Evolutionary conservation across 2,888 invertebrate species (phyloP), one percentile per base, ranked within the genome.

Genomic region (Drosophila yooni): DNA sequence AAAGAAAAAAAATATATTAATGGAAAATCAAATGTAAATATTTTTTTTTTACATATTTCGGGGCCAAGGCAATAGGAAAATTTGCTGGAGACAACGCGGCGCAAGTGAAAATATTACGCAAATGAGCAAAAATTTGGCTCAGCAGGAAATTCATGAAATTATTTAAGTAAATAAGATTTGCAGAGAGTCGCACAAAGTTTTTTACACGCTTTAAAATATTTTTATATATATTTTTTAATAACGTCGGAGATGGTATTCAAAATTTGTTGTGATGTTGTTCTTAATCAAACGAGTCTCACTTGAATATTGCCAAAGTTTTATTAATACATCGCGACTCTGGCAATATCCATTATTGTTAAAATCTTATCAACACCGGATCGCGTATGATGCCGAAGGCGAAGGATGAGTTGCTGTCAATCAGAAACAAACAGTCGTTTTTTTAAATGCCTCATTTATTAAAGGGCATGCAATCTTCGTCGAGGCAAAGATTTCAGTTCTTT

Each of bases 101-200:
- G 56, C 46, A 18, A n/a, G 46, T 56, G 51, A 62, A 83, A 83
- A 78, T 67, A 70, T 77, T 71, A 73, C 74, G 70, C 79, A 83
- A 88, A 83, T 76, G 84, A 87, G 82, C 87, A 76, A 61, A 75
- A 76, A 68, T 70, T 40, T 75, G 61, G n/a, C 25, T 63, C 13
- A 40, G 50, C 27, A 33, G n/a, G n/a, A 54, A 58, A 61, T 79
- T 77, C 83, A 77, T 85, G 72, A 72, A 74, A 74, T 88, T 85
- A 83, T 82, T 70, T 75, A 70, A 68, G 84, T 72, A 83, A 77
- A 78, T 74, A 70, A 67, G n/a, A 36, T 52, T 38, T 61, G 48
- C 15, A 51, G 50, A 68, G 58, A n/a, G 18, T n/a, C 34, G 51
- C 52, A 36, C 38, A 50, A 43, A 52, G 52, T 57, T 60, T 66